phyloP scores from a whole-genome alignment of 2,113 vertebrate species.

The Balaeniceps rex region DNA sequence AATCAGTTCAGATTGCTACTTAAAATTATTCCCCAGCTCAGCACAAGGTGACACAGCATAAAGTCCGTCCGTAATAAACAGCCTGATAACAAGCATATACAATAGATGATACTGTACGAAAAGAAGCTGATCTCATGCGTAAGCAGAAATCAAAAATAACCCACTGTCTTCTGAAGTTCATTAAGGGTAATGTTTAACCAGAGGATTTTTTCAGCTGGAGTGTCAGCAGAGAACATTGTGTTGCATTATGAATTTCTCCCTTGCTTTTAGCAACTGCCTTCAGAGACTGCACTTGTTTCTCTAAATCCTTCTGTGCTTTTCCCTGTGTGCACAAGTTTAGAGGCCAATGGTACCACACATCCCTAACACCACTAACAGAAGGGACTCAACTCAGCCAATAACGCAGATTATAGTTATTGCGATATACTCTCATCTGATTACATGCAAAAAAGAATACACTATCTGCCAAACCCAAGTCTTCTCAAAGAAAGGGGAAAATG shows the following conservation, averaged over 20 bases:
- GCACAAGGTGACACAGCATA: neutral
- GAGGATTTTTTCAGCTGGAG: neutral
- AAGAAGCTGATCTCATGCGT: neutral
- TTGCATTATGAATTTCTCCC: neutral
- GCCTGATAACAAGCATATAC: neutral
- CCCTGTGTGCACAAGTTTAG: neutral
- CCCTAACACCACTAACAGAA: neutral
- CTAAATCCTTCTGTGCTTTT: neutral
- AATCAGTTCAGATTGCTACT: neutral
- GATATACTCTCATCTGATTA: neutral
- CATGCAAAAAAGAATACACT: neutral
- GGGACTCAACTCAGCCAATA: neutral
- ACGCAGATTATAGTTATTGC: neutral
- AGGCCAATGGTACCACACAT: neutral
- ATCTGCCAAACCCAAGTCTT: neutral
- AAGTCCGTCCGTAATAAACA: neutral
- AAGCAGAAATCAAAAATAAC: neutral
- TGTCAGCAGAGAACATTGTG: neutral
- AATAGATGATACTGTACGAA: neutral
- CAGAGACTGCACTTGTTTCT: neutral
- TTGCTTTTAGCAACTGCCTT: neutral
- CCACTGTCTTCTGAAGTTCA: neutral
- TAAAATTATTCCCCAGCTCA: neutral
- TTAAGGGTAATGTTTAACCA: neutral
- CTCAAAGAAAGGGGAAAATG: neutral